These are phyloP conservation scores for Galagoides demidoff DNA, from an alignment of 2,797 vertebrate genomes.

Conservation along the genomic window DNA sequence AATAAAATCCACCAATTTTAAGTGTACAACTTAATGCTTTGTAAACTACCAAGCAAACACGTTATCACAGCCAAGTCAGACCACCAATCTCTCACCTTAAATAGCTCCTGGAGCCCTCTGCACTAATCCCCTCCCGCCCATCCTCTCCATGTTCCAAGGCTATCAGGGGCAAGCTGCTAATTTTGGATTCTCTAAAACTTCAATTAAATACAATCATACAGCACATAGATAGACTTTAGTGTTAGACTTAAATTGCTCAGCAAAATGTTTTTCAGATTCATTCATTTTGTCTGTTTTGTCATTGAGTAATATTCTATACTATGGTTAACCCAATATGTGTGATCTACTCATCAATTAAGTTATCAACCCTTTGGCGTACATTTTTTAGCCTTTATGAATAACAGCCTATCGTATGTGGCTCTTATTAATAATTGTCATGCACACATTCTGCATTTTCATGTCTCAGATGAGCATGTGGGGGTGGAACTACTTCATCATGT, in stretches of 20 bases:
- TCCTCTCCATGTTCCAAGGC: neutral
- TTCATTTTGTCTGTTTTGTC: neutral
- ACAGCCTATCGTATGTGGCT: neutral
- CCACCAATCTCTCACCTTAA: neutral
- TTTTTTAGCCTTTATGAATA: neutral
- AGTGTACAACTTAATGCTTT: neutral
- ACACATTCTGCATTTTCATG: neutral
- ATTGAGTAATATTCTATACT: neutral
- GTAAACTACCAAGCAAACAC: neutral
- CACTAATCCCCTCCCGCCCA: accelerated
- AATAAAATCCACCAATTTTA: neutral
- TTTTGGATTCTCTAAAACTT: neutral
- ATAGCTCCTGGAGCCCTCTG: neutral
- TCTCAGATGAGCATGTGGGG: neutral
- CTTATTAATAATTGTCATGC: neutral
- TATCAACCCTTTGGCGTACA: neutral
- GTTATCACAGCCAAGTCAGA: neutral
- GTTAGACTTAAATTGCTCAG: neutral
- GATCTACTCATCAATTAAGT: neutral
- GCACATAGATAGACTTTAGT: neutral
- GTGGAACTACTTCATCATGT: neutral
- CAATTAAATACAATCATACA: neutral
- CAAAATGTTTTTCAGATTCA: neutral
- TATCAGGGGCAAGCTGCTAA: neutral
- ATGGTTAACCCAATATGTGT: neutral